Base-by-base conservation (phyloP, 2,113 vertebrate species). In the mouse (Mus musculus) region DNA sequence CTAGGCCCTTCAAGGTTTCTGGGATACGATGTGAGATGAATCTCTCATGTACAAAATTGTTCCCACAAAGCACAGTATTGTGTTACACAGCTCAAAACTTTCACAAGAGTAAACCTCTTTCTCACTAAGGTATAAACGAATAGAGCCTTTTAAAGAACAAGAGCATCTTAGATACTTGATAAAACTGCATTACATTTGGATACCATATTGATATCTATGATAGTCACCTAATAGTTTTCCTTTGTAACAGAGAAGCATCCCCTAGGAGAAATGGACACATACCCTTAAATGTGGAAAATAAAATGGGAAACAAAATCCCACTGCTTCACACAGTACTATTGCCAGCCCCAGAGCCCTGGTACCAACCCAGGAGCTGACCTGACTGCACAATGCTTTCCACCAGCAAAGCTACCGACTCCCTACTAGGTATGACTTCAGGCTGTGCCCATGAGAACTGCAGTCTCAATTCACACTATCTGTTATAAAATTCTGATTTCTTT, bases 111-210 rank as follows among this genome's bases (percentile, higher is more conserved):
- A 81, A 30, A 71, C 69, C 52, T n/a, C 95, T 36, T 82, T 59
- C 92, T 88, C 69, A 72, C 16, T 39, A 73, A 5, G 52, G 54
- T 54, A 90, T 39, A 39, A 20, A 72, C 0, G 2, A 59, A 22
- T 42, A 59, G 42, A 91, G 61, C 65, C 13, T 49, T 73, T 65
- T 54, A n/a, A 59, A 78, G 10, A 88, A 61, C 33, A 4, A 2
- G 39, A 2, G 2, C n/a, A 10, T 77, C 33, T 49, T 52, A 67
- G 33, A 56, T 36, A 76, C 69, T 87, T 86, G 42, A 65, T 94
- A 90, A 85, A 90, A 97, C 73, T 84, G 11, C 54, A 71, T 59
- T 91, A 11, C 82, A 91, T 89, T 65, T 93, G 59, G 95, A 69
- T 81, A 69, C 63, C 42, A 28, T 89, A 94, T 63, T 63, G 28